Evolutionary conservation across 2,888 invertebrate species (phyloP).

Genomic region (Schizaphis graminum): DNA sequence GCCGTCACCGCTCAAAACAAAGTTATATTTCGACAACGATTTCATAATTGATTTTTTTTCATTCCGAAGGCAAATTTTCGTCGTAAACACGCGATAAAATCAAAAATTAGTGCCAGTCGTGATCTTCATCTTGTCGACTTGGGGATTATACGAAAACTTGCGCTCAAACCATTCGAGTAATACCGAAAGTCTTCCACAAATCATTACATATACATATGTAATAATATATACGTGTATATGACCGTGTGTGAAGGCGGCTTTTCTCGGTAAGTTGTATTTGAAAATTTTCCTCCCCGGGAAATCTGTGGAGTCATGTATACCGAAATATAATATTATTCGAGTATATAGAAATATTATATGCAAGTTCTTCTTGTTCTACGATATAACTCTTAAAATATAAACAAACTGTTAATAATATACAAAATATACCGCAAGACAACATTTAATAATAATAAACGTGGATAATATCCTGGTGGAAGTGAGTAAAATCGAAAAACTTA

Average conservation of each 20-base stretch:
- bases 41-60: conserved; percentile 10
- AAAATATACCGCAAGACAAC: neutral
- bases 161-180: neutral
- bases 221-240: neutral
- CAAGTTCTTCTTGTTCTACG: neutral
- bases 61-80: neutral
- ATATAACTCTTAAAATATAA: neutral
- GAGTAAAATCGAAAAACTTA: neutral
- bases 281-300: conserved; percentile 4
- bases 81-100: neutral
- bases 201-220: neutral
- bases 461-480: neutral
- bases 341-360: neutral
- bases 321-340: neutral
- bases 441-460: neutral
- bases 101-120: neutral
- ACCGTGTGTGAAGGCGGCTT: neutral
- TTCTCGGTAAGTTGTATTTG: neutral
- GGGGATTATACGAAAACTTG: neutral
- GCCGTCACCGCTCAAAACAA: neutral
- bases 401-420: neutral
- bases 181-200: neutral
- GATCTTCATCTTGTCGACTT: neutral
- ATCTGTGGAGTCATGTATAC: neutral
- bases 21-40: conserved; percentile 24